These are phyloP conservation scores for Arion vulgaris DNA, from an alignment of 1,140 invertebrate species.

Conservation along the genomic window DNA sequence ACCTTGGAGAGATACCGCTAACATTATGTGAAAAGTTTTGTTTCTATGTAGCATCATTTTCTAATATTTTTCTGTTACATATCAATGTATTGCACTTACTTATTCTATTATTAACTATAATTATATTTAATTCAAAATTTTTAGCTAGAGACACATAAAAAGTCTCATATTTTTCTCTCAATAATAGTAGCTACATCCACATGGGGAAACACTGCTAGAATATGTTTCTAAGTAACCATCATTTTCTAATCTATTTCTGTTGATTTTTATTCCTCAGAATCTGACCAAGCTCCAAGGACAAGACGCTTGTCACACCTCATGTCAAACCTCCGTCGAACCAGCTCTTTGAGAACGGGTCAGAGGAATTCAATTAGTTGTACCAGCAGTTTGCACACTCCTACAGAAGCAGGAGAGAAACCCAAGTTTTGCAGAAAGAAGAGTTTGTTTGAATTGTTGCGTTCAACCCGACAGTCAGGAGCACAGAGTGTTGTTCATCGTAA, in stretches of 20 bases:
- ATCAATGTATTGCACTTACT: no score
- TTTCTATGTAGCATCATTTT: no score
- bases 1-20: no score
- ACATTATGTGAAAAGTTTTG: no score
- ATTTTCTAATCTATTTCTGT: background rate
- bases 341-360: background rate
- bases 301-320: constrained; percentile 13
- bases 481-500: constrained; percentile 64
- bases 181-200: no score
- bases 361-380: background rate
- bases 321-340: constrained; percentile 19
- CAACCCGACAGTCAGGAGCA: constrained; percentile 54
- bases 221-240: no score
- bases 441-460: constrained; percentile 43
- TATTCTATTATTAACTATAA: no score
- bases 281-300: constrained; percentile 2
- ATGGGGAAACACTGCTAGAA: no score
- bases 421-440: constrained; percentile 35
- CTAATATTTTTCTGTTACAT: no score
- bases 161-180: no score
- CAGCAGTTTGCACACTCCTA: background rate
- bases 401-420: background rate
- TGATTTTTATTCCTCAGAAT: constrained; percentile 9
- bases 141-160: no score
- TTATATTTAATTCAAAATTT: no score